Conservation (phyloP, 2,888 invertebrate genomes). For the Epinotia ramella region DNA sequence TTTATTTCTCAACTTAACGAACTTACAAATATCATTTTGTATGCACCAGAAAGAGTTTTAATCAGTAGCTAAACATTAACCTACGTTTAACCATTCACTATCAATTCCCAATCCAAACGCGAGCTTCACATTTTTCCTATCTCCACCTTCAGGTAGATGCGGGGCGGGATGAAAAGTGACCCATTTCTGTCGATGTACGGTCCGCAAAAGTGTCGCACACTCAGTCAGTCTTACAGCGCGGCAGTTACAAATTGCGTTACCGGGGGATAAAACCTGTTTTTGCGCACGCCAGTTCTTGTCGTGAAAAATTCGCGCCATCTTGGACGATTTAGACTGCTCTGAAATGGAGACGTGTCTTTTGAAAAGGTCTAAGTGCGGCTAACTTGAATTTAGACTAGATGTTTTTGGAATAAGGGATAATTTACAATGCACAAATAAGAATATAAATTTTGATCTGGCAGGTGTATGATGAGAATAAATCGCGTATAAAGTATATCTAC, state of each 20-base stretch:
- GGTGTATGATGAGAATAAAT: not conserved
- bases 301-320: conserved; percentile 42
- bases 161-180: conserved; percentile 60
- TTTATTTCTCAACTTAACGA: no score
- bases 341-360: not conserved
- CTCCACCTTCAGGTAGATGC: conserved; percentile 49
- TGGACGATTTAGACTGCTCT: conserved; percentile 26
- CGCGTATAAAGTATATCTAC: no score
- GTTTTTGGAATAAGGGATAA: not conserved
- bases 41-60: not conserved
- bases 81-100: conserved; percentile 26
- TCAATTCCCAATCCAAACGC: conserved; percentile 47
- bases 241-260: conserved; percentile 44
- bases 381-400: not conserved
- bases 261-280: conserved; percentile 42
- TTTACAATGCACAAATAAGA: not conserved
- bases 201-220: conserved; percentile 55
- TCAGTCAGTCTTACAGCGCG: conserved; percentile 50
- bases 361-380: not conserved
- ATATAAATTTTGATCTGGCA: not conserved
- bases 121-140: conserved; percentile 45
- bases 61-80: not conserved
- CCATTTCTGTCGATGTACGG: conserved; percentile 62
- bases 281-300: conserved; percentile 24
- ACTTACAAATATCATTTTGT: not conserved